Percentiles rank a stretch among this genome's conserved stretches.
phyloP scores from a whole-genome alignment of 2,113 vertebrate species.

The Scophthalmus maximus region DNA sequence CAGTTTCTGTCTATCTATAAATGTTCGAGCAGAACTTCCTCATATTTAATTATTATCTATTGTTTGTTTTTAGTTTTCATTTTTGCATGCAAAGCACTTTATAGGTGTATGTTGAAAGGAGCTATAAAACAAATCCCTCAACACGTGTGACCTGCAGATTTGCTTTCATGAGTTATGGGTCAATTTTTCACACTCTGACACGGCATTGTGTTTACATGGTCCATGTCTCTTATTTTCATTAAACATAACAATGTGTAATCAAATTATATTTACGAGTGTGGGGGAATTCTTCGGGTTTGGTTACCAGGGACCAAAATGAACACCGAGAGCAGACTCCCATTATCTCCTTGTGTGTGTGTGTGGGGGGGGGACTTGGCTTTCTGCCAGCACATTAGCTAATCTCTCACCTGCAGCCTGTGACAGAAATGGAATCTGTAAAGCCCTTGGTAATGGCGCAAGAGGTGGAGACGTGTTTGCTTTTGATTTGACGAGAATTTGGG shows the following conservation, averaged over 20 bases:
- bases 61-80: too few relatives aligned
- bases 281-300: background rate
- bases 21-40: too few relatives aligned
- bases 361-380: conserved; percentile 10
- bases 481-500: background rate
- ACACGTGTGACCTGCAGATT: conserved; percentile 4
- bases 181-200: background rate
- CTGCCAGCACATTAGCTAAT: conserved; percentile 31
- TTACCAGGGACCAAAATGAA: conserved; percentile 1
- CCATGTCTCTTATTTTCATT: background rate
- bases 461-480: conserved; percentile 30
- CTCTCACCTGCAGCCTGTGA: conserved; percentile 37
- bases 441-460: conserved; percentile 10
- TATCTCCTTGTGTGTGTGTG: background rate
- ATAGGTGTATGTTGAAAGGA: too few relatives aligned
- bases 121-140: background rate
- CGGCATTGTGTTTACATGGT: background rate
- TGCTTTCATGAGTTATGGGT: background rate
- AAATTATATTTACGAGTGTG: background rate
- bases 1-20: too few relatives aligned
- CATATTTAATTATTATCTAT: background rate
- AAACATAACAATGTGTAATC: background rate
- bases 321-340: background rate
- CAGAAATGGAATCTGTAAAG: conserved; percentile 31
- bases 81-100: too few relatives aligned